phyloP scores from a whole-genome alignment of 2,888 invertebrate genomes.

The Nomada flava region DNA sequence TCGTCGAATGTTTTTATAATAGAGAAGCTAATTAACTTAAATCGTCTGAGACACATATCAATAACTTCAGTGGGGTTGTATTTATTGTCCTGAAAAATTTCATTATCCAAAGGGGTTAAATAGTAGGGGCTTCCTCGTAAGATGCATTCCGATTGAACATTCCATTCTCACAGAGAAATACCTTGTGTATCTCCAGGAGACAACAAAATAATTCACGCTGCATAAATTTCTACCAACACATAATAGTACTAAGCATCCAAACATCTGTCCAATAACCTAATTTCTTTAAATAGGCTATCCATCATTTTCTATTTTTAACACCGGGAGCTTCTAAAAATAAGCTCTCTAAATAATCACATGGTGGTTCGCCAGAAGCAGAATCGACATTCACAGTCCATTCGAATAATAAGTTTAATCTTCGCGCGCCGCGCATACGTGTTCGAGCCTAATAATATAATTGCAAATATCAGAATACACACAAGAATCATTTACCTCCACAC shows the following conservation, averaged over 20 bases:
- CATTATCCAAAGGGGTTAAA: background rate
- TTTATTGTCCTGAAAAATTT: too few species aligned
- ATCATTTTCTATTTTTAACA: conserved; percentile 31
- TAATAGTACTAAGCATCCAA: background rate
- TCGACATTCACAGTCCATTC: background rate
- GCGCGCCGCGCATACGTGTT: too few species aligned
- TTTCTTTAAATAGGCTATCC: conserved; percentile 32
- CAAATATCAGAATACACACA: too few species aligned
- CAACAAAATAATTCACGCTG: conserved; percentile 2
- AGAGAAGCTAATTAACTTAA: background rate
- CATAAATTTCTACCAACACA: background rate
- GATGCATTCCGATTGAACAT: conserved; percentile 27
- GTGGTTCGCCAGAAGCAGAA: conserved; percentile 11
- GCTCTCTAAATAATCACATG: background rate
- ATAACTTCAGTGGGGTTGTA: too few species aligned
- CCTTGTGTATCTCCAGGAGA: background rate
- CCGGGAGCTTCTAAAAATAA: conserved; percentile 7
- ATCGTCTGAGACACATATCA: too few species aligned
- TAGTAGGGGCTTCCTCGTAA: conserved; percentile 2
- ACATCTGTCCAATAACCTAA: conserved; percentile 15
- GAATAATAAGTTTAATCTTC: too few species aligned
- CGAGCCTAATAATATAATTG: too few species aligned
- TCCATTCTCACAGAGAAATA: conserved; percentile 26
- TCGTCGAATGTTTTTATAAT: background rate
- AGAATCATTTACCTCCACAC: too few species aligned